Evolutionary conservation across 1,140 invertebrate species (phyloP).

Genomic region (Agrypnia vestita): DNA sequence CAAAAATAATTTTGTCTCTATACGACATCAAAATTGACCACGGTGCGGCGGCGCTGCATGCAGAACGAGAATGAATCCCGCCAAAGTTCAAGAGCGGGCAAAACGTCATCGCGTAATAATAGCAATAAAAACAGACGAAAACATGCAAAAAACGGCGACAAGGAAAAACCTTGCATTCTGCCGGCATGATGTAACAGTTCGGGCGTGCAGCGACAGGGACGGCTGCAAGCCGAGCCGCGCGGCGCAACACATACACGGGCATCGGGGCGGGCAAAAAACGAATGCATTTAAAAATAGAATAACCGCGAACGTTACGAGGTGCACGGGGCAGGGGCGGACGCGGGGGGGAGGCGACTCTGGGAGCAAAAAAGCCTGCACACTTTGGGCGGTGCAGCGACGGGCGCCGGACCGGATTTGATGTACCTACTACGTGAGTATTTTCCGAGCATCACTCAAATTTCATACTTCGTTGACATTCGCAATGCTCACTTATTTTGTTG

Average conservation of each 20-base stretch:
- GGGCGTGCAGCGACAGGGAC: slow-evolving; percentile 4
- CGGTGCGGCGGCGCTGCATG: slow-evolving; percentile 46
- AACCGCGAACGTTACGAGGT: slow-evolving; percentile 9
- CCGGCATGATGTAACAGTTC: slow-evolving; percentile 58
- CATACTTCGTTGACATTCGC: too few species aligned
- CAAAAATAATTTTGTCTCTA: too few species aligned
- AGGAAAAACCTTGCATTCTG: slow-evolving; percentile 61
- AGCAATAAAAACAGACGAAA: slow-evolving; percentile 52
- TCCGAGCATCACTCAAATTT: too few species aligned
- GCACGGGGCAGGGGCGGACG: neutral
- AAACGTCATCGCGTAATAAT: slow-evolving; percentile 55
- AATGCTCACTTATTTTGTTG: too few species aligned
- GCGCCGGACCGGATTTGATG: neutral
- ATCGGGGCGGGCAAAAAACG: slow-evolving; percentile 33
- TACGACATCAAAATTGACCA: too few species aligned
- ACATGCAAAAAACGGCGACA: slow-evolving; percentile 46
- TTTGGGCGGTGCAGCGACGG: slow-evolving; percentile 23
- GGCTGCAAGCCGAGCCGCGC: neutral
- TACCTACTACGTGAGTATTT: too few species aligned
- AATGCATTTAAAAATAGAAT: slow-evolving; percentile 53
- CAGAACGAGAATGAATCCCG: slow-evolving; percentile 38
- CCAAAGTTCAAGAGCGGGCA: slow-evolving; percentile 59
- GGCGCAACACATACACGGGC: slow-evolving; percentile 39
- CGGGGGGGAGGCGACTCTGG: neutral
- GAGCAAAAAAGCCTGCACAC: slow-evolving; percentile 18